Evolutionary conservation across 2,888 invertebrate species (phyloP).

Genomic region (Dicranocentrus wangi): DNA sequence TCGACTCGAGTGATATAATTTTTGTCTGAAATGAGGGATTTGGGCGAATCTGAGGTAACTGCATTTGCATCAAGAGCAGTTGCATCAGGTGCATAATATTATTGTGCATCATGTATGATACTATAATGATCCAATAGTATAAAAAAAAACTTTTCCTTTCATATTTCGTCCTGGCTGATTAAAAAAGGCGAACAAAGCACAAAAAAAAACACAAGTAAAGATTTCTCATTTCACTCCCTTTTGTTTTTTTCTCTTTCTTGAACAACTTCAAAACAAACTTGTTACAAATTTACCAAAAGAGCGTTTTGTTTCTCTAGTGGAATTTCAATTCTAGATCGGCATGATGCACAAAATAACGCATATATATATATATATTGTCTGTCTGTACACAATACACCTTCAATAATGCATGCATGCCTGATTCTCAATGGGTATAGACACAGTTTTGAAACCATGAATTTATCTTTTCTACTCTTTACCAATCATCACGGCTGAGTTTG

Average conservation of each 20-base stretch:
- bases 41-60: too few species aligned
- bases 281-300: background rate
- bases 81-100: too few species aligned
- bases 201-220: background rate
- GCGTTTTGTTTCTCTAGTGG: background rate
- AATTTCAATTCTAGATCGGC: background rate
- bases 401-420: too few species aligned
- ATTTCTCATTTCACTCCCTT: constrained; percentile 10
- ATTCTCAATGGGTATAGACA: too few species aligned
- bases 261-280: constrained; percentile 14
- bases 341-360: background rate
- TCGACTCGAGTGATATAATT: too few species aligned
- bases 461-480: background rate
- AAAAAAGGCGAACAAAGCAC: background rate
- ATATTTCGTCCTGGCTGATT: background rate
- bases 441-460: background rate
- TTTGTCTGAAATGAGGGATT: too few species aligned
- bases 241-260: background rate
- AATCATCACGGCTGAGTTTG: too few species aligned
- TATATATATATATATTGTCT: too few species aligned
- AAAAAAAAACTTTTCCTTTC: constrained; percentile 22
- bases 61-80: too few species aligned
- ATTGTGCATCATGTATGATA: too few species aligned
- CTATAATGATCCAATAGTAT: too few species aligned
- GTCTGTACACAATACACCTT: too few species aligned